Evolutionary conservation across 2,888 invertebrate genomes (phyloP).

Genomic region (Diadegma fenestrale): DNA sequence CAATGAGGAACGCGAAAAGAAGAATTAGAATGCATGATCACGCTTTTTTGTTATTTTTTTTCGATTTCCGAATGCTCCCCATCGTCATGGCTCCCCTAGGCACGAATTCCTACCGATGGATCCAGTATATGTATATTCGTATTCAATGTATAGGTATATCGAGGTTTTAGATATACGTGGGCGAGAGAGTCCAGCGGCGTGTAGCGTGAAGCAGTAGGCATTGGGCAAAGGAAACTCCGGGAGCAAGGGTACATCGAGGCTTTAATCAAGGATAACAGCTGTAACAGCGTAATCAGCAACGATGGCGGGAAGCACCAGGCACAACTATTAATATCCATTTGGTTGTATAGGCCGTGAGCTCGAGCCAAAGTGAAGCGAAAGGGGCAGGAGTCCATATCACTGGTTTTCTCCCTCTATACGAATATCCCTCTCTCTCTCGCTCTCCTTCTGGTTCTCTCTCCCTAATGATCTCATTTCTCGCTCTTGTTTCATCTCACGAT

Average conservation of each 20-base stretch:
- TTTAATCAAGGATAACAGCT: constrained; percentile 77
- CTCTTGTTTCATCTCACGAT: constrained; percentile 63
- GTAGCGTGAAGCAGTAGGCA: constrained; percentile 43
- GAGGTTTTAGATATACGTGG: constrained; percentile 18
- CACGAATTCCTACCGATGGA: constrained; percentile 59
- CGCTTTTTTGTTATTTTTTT: constrained; percentile 16
- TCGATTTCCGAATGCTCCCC: constrained; percentile 31
- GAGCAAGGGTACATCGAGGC: constrained; percentile 54
- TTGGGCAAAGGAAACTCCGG: constrained; percentile 52
- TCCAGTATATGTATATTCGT: neutral
- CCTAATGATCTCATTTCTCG: constrained; percentile 62
- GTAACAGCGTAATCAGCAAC: constrained; percentile 76
- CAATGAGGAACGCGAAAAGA: neutral
- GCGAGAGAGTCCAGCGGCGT: constrained; percentile 52
- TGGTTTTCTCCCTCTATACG: neutral
- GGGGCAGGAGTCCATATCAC: constrained; percentile 28
- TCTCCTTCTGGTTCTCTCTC: constrained; percentile 36
- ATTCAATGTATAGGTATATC: neutral
- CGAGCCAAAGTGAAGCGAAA: constrained; percentile 34
- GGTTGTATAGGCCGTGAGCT: constrained; percentile 58
- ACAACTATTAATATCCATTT: constrained; percentile 70
- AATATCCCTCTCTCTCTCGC: neutral
- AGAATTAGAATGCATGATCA: constrained; percentile 11
- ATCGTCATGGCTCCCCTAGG: constrained; percentile 34
- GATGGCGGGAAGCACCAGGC: constrained; percentile 76